Conservation (phyloP, 2,888 invertebrate genomes). For the Neoaliturus tenellus region DNA sequence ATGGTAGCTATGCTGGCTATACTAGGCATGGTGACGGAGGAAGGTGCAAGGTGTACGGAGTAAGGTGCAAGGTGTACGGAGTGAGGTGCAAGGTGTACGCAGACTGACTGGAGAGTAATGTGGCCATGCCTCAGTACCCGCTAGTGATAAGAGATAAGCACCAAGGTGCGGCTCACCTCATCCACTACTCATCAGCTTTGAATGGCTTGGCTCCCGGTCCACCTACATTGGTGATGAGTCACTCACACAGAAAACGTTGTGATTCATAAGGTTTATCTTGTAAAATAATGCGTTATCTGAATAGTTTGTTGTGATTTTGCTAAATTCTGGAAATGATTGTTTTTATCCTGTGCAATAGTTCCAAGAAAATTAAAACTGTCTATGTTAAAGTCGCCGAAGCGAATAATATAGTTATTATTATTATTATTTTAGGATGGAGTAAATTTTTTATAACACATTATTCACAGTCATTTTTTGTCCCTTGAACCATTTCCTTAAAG, state of each 20-base stretch:
- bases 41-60: neutral
- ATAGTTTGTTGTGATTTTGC: too few relatives aligned
- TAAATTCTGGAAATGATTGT: too few relatives aligned
- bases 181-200: neutral
- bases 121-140: neutral
- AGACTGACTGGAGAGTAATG: neutral
- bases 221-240: neutral
- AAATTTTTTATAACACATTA: too few relatives aligned
- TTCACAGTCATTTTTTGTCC: too few relatives aligned
- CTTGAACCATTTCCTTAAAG: too few relatives aligned
- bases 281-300: neutral
- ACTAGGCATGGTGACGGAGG: constrained; percentile 80
- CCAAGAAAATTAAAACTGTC: too few relatives aligned
- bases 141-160: constrained; percentile 9
- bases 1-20: constrained; percentile 88
- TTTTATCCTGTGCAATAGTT: too few relatives aligned
- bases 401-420: too few relatives aligned
- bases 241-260: neutral
- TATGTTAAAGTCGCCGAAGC: too few relatives aligned
- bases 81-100: neutral
- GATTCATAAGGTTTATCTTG: neutral
- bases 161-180: constrained; percentile 23
- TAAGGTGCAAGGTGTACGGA: neutral
- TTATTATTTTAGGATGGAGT: too few relatives aligned
- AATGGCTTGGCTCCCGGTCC: neutral